These are phyloP conservation scores for Eupithecia centaureata DNA, from an alignment of 2,888 invertebrate species.

Conservation along the genomic window DNA sequence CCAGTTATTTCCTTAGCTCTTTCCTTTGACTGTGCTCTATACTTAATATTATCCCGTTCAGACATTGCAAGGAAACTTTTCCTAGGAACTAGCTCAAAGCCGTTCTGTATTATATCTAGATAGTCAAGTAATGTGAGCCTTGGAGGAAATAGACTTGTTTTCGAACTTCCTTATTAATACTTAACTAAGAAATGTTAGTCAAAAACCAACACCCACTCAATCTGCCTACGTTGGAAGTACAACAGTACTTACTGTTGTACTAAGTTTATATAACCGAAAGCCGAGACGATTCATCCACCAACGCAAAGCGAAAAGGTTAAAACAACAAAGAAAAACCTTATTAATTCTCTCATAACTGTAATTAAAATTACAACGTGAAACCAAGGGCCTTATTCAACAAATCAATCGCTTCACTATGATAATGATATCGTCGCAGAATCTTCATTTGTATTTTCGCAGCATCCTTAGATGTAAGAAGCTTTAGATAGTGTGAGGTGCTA, in stretches of 20 bases:
- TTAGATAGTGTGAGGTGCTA: not conserved
- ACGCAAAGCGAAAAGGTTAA: conserved; percentile 10
- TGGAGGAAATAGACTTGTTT: not conserved
- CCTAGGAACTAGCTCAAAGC: not conserved
- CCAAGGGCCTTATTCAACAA: not conserved
- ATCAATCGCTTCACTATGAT: not conserved
- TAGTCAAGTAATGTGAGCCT: not conserved
- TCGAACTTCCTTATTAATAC: not conserved
- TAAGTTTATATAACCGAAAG: conserved; percentile 2
- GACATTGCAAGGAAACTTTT: conserved; percentile 2
- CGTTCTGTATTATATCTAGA: not conserved
- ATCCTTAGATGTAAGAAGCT: not conserved
- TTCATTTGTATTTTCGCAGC: too few relatives aligned
- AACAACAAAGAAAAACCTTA: conserved; percentile 18
- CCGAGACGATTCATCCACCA: conserved; percentile 11
- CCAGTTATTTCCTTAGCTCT: not conserved
- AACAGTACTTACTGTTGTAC: too few relatives aligned
- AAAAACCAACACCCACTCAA: not conserved
- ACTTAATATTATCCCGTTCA: not conserved
- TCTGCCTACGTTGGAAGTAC: not conserved
- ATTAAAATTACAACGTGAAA: conserved; percentile 49
- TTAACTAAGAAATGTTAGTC: not conserved
- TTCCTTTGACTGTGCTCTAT: not conserved
- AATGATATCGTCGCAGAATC: not conserved
- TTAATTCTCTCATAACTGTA: conserved; percentile 36